Base-by-base conservation (phyloP, 2,113 vertebrate species). In the Romanogobio albipinnatus region DNA sequence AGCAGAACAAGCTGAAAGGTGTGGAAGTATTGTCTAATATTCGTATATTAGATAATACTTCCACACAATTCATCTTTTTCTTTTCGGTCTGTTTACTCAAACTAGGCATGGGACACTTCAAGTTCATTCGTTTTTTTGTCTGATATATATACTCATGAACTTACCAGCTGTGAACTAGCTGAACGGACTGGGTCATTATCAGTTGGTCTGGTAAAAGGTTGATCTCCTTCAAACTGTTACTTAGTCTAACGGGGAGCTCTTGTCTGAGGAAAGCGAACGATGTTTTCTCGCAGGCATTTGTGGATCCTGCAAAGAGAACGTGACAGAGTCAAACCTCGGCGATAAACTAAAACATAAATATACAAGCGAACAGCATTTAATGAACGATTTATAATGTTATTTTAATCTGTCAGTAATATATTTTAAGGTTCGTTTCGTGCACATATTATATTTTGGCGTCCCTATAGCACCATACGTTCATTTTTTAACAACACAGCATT, bases 221-320 rank as follows among this genome's bases (percentile, higher is more conserved):
- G 91, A 98, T 96, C 90, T 98, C 97, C 87, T 97, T 98, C 96
- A 98, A 96, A 93, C 96, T 98, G 94, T 97, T 98, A 87, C 96
- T 94, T 64, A 97, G 89, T 33, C 97, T 95, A 29, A 98, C 96
- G 0, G 96, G 96, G 85, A 97, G 94, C 91, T 98, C 97, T 91
- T 97, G 97, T 0, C 96, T 92, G 75, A 97, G 95, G 92, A 98
- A 97, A 51, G 93, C 88, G 45, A 98, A 97, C 0, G 97, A 97
- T 0, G 97, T 97, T 89, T 96, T 97, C 93, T 98, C 97, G 0
- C 97, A 98, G 74, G 97, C 96, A 39, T 97, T 97, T 88, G 92
- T 96, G 53, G 96, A 96, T 36, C 97, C 97, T 96, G 82, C 3
- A 68, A 66, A 86, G 49, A 81, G 4, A 80, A 61, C 0, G 13